Evolutionary conservation across 2,797 vertebrate species (phyloP).

Genomic region (Otolemur crassicaudatus): DNA sequence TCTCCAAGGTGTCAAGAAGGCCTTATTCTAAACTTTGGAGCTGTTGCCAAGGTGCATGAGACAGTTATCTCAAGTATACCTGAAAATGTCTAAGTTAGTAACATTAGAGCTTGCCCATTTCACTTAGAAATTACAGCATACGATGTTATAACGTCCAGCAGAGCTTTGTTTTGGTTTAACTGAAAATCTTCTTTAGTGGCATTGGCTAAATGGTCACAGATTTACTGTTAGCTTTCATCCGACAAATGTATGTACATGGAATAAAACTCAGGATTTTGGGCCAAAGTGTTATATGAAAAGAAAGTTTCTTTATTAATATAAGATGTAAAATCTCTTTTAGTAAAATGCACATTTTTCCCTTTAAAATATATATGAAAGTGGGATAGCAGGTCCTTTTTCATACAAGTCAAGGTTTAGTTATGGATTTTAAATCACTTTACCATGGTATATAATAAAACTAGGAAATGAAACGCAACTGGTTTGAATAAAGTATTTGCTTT

Average conservation of each 20-base stretch:
- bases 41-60: neutral
- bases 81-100: neutral
- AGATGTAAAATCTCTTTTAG: conserved; percentile 46
- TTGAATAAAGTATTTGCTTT: conserved; percentile 78
- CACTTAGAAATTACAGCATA: neutral
- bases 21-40: neutral
- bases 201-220: conserved; percentile 13
- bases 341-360: conserved; percentile 66
- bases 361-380: conserved; percentile 49
- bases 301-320: conserved; percentile 42
- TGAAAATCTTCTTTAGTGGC: neutral
- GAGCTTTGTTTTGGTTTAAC: conserved; percentile 31
- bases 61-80: neutral
- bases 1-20: neutral
- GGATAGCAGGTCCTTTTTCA: conserved; percentile 72
- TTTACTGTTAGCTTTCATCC: conserved; percentile 47
- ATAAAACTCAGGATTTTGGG: neutral
- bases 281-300: conserved; percentile 17
- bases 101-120: neutral
- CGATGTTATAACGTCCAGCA: neutral
- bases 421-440: conserved; percentile 81
- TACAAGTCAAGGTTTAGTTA: conserved; percentile 66
- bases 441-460: conserved; percentile 56
- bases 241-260: conserved; percentile 41
- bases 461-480: conserved; percentile 71